Conservation (phyloP, 2,797 vertebrate genomes). For the Hemibagrus guttatus region DNA sequence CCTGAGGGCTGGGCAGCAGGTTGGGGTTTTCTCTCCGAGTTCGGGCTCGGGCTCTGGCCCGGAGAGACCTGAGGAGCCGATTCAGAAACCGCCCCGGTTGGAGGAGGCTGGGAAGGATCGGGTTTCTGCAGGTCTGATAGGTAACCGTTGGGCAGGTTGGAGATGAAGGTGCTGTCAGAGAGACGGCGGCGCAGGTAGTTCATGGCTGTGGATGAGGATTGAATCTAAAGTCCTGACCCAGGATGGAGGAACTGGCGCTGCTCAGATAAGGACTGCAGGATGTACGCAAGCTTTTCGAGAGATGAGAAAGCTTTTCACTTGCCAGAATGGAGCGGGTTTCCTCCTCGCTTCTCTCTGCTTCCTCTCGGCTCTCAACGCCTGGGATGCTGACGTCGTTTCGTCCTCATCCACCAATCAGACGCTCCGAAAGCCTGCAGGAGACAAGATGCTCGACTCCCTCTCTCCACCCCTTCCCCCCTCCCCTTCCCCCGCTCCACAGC, state of each 20-base stretch:
- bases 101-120: slow-evolving; percentile 83
- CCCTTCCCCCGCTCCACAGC: slow-evolving; percentile 73
- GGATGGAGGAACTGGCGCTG: background rate
- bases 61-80: slow-evolving; percentile 14
- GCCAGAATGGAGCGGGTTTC: slow-evolving; percentile 59
- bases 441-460: slow-evolving; percentile 69
- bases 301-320: slow-evolving; percentile 10
- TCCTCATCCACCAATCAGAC: slow-evolving; percentile 69
- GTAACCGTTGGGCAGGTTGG: slow-evolving; percentile 97
- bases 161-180: slow-evolving; percentile 98
- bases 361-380: slow-evolving; percentile 64
- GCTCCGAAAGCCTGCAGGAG: slow-evolving; percentile 65
- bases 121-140: slow-evolving; percentile 96
- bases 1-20: slow-evolving; percentile 80
- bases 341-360: slow-evolving; percentile 70
- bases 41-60: background rate
- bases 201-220: slow-evolving; percentile 76
- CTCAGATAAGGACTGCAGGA: slow-evolving; percentile 23
- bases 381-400: slow-evolving; percentile 63
- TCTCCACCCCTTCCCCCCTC: slow-evolving; percentile 56
- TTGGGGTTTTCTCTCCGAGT: slow-evolving; percentile 68
- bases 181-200: slow-evolving; percentile 96
- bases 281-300: background rate
- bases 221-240: background rate
- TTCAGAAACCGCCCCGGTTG: slow-evolving; percentile 58